phyloP scores from a whole-genome alignment of 2,888 invertebrate species.

The Epiblema foenella region DNA sequence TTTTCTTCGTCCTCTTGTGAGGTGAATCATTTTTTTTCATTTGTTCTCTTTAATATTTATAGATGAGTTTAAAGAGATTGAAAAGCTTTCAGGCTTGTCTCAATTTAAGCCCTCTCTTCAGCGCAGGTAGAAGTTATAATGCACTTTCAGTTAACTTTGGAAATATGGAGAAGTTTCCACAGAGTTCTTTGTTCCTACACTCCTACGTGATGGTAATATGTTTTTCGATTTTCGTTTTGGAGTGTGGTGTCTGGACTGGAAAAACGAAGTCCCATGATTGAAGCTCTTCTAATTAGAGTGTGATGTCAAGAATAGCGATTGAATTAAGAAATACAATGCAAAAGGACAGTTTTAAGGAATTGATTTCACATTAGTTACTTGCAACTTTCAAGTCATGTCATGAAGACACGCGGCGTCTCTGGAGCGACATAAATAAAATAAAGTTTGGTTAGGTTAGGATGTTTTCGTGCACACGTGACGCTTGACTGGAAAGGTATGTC shows the following conservation, averaged over 20 bases:
- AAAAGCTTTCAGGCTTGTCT: slow-evolving; percentile 61
- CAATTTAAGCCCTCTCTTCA: slow-evolving; percentile 53
- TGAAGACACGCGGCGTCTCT: not conserved
- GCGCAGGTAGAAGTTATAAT: slow-evolving; percentile 69
- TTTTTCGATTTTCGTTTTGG: slow-evolving; percentile 38
- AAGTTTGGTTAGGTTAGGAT: too few relatives aligned
- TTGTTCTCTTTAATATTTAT: slow-evolving; percentile 46
- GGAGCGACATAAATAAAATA: slow-evolving; percentile 15
- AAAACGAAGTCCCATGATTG: slow-evolving; percentile 16
- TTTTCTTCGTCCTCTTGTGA: not conserved
- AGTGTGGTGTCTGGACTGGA: slow-evolving; percentile 22
- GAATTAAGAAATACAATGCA: not conserved
- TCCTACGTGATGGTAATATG: slow-evolving; percentile 45
- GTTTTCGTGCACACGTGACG: slow-evolving; percentile 3
- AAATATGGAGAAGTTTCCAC: slow-evolving; percentile 53
- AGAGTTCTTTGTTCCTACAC: slow-evolving; percentile 44
- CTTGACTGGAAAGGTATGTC: slow-evolving; percentile 7
- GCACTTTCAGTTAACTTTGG: slow-evolving; percentile 60
- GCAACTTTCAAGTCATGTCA: too few relatives aligned
- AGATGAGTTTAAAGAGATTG: slow-evolving; percentile 56
- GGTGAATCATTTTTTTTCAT: slow-evolving; percentile 16
- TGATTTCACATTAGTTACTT: not conserved
- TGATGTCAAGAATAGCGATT: slow-evolving; percentile 4
- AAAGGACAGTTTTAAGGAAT: not conserved
- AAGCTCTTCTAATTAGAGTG: slow-evolving; percentile 1